Conservation (phyloP, 2,888 invertebrate species). For the Rhingia campestris region DNA sequence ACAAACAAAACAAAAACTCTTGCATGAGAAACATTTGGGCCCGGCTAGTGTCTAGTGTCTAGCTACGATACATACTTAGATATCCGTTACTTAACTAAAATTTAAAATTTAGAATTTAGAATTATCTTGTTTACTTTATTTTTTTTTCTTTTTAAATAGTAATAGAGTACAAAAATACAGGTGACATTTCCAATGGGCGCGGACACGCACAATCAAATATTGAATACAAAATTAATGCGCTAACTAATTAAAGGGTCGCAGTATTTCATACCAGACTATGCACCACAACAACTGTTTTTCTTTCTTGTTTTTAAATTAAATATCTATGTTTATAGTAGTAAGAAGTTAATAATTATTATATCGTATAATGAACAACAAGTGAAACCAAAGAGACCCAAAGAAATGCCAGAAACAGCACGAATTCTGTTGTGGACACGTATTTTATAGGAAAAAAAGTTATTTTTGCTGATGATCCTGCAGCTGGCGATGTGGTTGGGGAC, state of each 20-base stretch:
- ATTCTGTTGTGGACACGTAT: conserved; percentile 37
- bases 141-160: conserved; percentile 43
- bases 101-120: too few species aligned
- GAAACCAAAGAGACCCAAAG: conserved; percentile 66
- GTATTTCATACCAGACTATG: conserved; percentile 50
- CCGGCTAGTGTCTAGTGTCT: conserved; percentile 1
- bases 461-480: conserved; percentile 65
- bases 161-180: conserved; percentile 60
- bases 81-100: too few species aligned
- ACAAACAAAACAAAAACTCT: conserved; percentile 56
- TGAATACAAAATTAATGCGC: conserved; percentile 10
- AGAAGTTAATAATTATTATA: conserved; percentile 3
- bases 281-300: conserved; percentile 51
- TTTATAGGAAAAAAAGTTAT: conserved; percentile 42
- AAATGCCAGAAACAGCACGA: conserved; percentile 57
- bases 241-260: conserved; percentile 22
- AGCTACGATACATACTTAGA: neutral
- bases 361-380: conserved; percentile 40
- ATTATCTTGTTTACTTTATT: neutral
- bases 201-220: conserved; percentile 26
- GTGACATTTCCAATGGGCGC: conserved; percentile 46
- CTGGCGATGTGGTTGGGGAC: conserved; percentile 43
- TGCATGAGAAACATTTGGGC: conserved; percentile 49
- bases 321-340: conserved; percentile 23
- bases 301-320: conserved; percentile 14